These are phyloP conservation scores for Hyphantria cunea DNA, from an alignment of 1,140 invertebrate species.

Conservation along the genomic window DNA sequence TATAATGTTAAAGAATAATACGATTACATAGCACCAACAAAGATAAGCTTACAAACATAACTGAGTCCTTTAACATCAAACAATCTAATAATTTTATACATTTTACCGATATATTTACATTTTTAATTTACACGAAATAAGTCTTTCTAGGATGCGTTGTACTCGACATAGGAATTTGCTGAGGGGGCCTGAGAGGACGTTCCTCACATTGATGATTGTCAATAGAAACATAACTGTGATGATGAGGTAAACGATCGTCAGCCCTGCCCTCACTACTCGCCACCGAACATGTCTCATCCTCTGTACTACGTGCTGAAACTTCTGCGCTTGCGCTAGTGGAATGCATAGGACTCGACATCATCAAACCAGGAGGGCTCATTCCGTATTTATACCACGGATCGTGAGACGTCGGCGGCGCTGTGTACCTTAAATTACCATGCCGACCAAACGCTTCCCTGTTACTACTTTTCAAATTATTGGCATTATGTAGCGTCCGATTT, in stretches of 20 bases:
- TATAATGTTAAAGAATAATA: too few relatives aligned
- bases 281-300: conserved; percentile 79
- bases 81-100: conserved; percentile 32
- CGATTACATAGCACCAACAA: conserved; percentile 52
- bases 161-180: conserved; percentile 75
- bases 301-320: conserved; percentile 77
- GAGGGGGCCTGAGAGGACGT: conserved; percentile 70
- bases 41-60: conserved; percentile 37
- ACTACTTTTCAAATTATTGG: conserved; percentile 70
- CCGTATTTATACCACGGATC: conserved; percentile 81
- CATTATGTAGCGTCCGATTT: conserved; percentile 80
- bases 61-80: conserved; percentile 27
- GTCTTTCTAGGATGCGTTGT: conserved; percentile 75
- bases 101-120: conserved; percentile 37
- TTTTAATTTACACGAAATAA: conserved; percentile 76
- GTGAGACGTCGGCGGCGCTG: conserved; percentile 77
- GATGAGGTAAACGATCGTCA: conserved; percentile 74
- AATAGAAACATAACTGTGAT: conserved; percentile 80
- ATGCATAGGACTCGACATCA: conserved; percentile 79
- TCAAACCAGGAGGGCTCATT: conserved; percentile 74
- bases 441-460: conserved; percentile 73
- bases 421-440: conserved; percentile 78
- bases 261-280: conserved; percentile 73
- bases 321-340: conserved; percentile 77
- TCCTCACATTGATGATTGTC: conserved; percentile 79